Base-by-base conservation (phyloP, 1,140 invertebrate species). In the Drosophila kohkoa region DNA sequence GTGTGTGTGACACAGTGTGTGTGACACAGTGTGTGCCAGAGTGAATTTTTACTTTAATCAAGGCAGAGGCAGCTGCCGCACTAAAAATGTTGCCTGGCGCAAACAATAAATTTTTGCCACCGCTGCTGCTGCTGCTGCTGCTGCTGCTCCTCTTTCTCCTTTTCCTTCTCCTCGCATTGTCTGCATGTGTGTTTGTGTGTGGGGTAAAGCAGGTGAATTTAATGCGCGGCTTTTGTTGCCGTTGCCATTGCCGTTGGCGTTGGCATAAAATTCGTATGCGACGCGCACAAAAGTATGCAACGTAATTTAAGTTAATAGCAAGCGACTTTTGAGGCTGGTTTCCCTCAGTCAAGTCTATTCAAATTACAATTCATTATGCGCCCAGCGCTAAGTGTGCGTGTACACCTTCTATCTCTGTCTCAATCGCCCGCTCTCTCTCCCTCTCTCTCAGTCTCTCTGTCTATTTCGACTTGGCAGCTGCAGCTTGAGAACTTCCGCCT, bases 321-420 rank as follows among this genome's bases (percentile, higher is more conserved):
- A 63, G 51, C 49, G 72, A 75, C 66, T 75, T 48, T 72, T 66
- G 69, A 59, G 48, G 28, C 54, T 52, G 30, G 10, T 38, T 28
- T 32, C 70, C 57, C 57, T 59, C 54, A 69, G 55, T 60, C 64
- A 72, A 71, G 83, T 87, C 77, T 89, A 81, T 89, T 88, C 77
- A 88, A 83, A 88, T 88, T 89, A 89, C 83, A 88, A 88, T 88
- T 88, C 83, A 81, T 88, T 88, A 87, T 80, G 72, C 64, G 72
- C 64, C 65, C 66, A 88, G 66, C 60, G 35, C 28, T 64, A 45
- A 30, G 52, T 63, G 55, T 65, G 28, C 20, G 66, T 38, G 5
- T 48, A 13, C 32, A 11, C 11, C 10, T 48, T 25, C 20, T 25
- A 3, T 25, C 20, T 20, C 57, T 71, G 43, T 69, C 41, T 43